Evolutionary conservation across 2,797 vertebrate genomes (phyloP).

Genomic region (Premnoplex brunnescens): DNA sequence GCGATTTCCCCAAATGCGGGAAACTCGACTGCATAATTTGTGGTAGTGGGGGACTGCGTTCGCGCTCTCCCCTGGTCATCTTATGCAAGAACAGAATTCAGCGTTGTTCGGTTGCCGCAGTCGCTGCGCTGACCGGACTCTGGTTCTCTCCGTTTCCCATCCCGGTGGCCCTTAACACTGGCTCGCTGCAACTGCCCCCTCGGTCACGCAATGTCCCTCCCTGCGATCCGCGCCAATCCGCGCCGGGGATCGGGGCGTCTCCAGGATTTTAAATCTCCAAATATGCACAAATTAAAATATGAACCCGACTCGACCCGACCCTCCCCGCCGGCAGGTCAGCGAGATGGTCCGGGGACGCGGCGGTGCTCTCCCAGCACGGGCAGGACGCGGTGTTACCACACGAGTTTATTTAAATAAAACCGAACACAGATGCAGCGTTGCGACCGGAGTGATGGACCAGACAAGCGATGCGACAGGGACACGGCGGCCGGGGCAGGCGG

Average conservation of each 20-base stretch:
- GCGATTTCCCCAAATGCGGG: no score
- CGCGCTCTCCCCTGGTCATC: no score
- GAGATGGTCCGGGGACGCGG: no score
- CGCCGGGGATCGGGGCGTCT: accelerated
- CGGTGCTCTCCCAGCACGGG: neutral
- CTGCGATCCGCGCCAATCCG: accelerated
- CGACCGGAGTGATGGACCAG: constrained; percentile 15
- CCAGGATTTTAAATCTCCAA: accelerated
- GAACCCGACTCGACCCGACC: accelerated
- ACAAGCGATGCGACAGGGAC: constrained; percentile 58
- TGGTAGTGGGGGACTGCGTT: no score
- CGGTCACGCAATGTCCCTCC: no score
- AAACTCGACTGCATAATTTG: no score
- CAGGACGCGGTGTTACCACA: neutral
- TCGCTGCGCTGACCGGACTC: no score
- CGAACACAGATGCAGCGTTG: constrained; percentile 45
- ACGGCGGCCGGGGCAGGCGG: neutral
- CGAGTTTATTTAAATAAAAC: constrained; percentile 64
- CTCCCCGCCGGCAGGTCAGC: accelerated
- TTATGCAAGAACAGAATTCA: no score
- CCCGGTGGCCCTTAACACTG: no score
- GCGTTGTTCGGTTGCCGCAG: no score
- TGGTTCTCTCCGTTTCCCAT: no score
- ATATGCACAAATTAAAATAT: accelerated
- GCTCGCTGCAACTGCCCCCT: no score